Percentiles rank a stretch among this genome's conserved stretches.
Conservation (phyloP, 2,797 vertebrate species). For the Carduelis carduelis region DNA sequence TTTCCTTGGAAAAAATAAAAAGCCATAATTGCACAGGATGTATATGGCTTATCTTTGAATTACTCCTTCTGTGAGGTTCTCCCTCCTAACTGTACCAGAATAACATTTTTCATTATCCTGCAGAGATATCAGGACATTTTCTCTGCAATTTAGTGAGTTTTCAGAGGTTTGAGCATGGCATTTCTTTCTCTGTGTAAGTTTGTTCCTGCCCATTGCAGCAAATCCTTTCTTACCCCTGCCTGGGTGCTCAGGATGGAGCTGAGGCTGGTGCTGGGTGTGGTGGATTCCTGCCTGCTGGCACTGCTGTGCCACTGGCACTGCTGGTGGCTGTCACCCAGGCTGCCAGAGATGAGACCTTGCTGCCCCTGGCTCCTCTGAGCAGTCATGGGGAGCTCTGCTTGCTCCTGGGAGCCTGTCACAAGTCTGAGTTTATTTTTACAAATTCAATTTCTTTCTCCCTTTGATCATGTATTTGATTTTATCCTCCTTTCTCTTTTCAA, state of each 20-base stretch:
- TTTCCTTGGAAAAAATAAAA: background rate
- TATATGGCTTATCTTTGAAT: background rate
- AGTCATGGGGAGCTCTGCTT: background rate
- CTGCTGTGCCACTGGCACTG: background rate
- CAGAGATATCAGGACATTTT: background rate
- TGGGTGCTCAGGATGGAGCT: background rate
- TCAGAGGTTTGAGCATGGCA: background rate
- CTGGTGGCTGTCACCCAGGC: background rate
- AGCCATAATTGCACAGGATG: background rate
- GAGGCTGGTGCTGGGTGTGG: fast-evolving
- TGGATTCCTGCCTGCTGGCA: background rate
- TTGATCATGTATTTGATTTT: background rate
- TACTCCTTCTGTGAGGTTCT: background rate
- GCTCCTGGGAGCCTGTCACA: background rate
- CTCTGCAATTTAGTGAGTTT: background rate
- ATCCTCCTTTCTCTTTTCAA: background rate
- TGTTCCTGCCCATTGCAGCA: background rate
- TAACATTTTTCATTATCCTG: background rate
- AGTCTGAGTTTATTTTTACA: background rate
- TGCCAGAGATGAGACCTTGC: background rate
- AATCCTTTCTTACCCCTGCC: background rate
- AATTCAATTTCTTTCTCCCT: background rate
- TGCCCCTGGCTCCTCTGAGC: background rate
- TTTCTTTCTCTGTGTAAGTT: background rate
- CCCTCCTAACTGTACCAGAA: background rate